Base-by-base conservation (phyloP, 2,113 vertebrate species). In the Trogon surrucura region DNA sequence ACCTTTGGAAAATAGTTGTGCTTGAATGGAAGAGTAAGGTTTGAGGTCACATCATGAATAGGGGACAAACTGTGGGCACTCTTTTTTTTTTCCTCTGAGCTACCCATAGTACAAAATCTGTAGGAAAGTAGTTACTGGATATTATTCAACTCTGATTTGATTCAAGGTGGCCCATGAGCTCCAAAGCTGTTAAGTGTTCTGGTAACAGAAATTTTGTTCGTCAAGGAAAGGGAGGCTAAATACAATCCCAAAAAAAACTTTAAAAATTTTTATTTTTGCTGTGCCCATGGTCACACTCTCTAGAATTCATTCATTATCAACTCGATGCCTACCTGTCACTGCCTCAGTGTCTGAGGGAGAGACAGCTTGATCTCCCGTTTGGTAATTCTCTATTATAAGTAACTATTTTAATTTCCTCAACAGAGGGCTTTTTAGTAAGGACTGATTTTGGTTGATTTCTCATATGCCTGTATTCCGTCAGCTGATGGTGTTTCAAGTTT, bases 11-110 rank as follows among this genome's bases (percentile, higher is more conserved):
- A 71, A 80, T 5, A 8, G 11, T 12, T 53, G 15, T 64, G 26
- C 41, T 72, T 27, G 27, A 75, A 41, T 30, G 32, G 16, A 57
- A 85, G 50, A 20, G 32, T 1, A 16, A 29, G 36, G 2, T 53
- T 84, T 64, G 54, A 91, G 30, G n/a, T 84, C 38, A 27, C 18
- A 4, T 70, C 15, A 1, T 23, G 29, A 67, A 3, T 0, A 36
- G 12, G 41, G 17, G 23, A 44, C 0, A 30, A 25, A 8, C 36
- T 41, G 16, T 4, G 3, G 38, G 22, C 1, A 1, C 2, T 11
- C 3, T 32, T 9, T 47, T 14, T 69, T 56, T 30, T 65, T 6
- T 36, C 36, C 27, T 64, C 44, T n/a, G 48, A 64, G 36, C 21
- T 79, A 21, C 26, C 56, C 36, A 6, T 8, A 47, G 9, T 21